Conservation (phyloP, 2,888 invertebrate genomes). For the Ophion obscuratus region DNA sequence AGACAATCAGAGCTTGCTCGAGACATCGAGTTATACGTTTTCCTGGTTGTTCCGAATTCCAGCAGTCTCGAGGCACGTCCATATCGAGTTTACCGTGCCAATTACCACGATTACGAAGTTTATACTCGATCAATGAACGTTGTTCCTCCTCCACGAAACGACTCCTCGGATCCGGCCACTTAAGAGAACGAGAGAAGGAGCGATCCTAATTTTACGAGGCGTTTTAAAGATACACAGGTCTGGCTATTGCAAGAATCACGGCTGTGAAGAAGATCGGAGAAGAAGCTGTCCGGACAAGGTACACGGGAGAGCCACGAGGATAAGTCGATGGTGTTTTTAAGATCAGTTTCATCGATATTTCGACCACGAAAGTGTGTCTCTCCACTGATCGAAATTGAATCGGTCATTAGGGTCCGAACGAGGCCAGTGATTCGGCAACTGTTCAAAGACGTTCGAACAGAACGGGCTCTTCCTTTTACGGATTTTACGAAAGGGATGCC, state of each 20-base stretch:
- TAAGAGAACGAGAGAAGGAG: neutral
- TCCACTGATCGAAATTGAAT: too few species aligned
- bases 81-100: neutral
- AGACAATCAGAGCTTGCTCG: neutral
- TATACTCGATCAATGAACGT: constrained; percentile 6
- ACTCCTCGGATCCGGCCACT: neutral
- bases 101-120: neutral
- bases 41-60: neutral
- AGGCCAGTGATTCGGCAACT: too few species aligned
- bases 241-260: constrained; percentile 7
- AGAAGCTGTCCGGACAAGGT: constrained; percentile 3
- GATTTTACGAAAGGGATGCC: too few species aligned
- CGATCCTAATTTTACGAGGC: constrained; percentile 49
- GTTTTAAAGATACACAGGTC: constrained; percentile 48
- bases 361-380: too few species aligned
- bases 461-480: too few species aligned
- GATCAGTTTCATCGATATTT: too few species aligned
- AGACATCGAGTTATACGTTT: neutral
- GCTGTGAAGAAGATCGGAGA: constrained; percentile 4
- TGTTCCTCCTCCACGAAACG: neutral
- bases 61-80: neutral
- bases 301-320: neutral
- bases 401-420: too few species aligned
- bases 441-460: too few species aligned
- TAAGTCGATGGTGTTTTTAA: too few species aligned